A percentile compares a stretch with the other conserved stretches of the same genome.
These are phyloP conservation scores for Heterodera carotae DNA, from an alignment of 1,140 invertebrate species.

Conservation along the genomic window DNA sequence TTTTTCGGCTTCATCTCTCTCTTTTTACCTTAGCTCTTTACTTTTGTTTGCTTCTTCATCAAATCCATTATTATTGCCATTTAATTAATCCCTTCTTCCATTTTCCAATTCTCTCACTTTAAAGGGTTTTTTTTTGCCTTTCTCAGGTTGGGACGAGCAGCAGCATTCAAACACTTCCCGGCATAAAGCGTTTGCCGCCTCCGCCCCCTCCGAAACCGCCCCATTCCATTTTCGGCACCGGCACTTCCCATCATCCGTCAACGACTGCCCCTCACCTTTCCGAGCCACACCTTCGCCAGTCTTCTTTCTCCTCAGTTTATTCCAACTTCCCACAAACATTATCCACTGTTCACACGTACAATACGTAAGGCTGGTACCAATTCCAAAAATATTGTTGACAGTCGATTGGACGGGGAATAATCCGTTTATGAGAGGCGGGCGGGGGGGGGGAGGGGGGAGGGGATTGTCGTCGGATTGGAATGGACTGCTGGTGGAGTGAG, in stretches of 20 bases:
- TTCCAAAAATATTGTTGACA: background rate
- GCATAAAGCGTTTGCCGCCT: background rate
- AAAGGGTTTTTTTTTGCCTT: background rate
- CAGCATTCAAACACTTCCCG: background rate
- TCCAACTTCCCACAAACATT: constrained; percentile 5
- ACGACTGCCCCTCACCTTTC: background rate
- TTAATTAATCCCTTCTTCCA: background rate
- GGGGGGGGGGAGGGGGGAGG: background rate
- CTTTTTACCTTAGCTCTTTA: background rate
- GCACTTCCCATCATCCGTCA: background rate
- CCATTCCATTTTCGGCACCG: background rate
- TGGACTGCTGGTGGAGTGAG: too few relatives aligned
- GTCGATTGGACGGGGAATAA: constrained; percentile 6
- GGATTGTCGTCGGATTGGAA: constrained; percentile 10
- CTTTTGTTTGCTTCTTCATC: background rate
- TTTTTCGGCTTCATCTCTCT: background rate
- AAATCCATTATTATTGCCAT: background rate
- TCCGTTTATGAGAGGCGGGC: constrained; percentile 8
- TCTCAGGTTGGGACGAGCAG: background rate
- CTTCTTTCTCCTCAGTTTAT: constrained; percentile 1
- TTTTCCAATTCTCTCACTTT: background rate
- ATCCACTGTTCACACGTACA: background rate
- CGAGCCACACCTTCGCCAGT: constrained; percentile 1
- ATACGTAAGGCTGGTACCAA: background rate
- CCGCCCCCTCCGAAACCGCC: constrained; percentile 7